Base-by-base conservation (phyloP, 2,888 invertebrate genomes). In the Nemoura dubitans region DNA sequence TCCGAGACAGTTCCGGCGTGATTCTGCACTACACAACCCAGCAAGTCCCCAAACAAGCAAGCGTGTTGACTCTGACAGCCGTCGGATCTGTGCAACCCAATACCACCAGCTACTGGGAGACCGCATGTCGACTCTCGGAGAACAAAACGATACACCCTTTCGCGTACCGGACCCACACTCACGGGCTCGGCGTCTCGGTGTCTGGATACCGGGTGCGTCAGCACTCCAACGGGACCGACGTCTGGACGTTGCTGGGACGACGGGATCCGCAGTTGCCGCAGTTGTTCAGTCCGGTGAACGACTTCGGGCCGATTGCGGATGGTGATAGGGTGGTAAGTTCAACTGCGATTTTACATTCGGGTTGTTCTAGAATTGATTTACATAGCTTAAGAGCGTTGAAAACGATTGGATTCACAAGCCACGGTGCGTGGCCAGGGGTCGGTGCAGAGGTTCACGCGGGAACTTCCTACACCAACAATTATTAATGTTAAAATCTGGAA, bases 31-130 rank as follows among this genome's bases (percentile, higher is more conserved):
- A 96, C 90, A 97, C 97, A 0, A 89, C 89, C 83, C 88, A 88
- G 30, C 89, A 89, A 90, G 91, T 92, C 92, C 95, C 94, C 0
- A 98, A 98, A 90, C 93, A 96, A 89, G 99, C 99, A 6, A 98
- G 98, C 0, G 98, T 99, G 0, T 92, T 98, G 42, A 92, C 99
- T 0, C 91, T 99, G 87, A 98, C 97, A 0, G 98, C 98, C 0
- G 36, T 95, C 95, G 76, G 99, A 99, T 36, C 5, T 36, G 36
- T 90, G 91, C 94, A 94, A 0, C 94, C 97, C 0, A 93, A 93
- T 88, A 91, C 92, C 7, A 92, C 94, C 0, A 97, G 96, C 88
- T 94, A 97, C 89, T 97, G 99, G 97, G 99, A 99, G 92, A 94
- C 21, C 21, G 59, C 59, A 2, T 59, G 59, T 14, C 14, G 16